Base-by-base conservation (phyloP, 1,140 invertebrate species). In the Phortica variegata region DNA sequence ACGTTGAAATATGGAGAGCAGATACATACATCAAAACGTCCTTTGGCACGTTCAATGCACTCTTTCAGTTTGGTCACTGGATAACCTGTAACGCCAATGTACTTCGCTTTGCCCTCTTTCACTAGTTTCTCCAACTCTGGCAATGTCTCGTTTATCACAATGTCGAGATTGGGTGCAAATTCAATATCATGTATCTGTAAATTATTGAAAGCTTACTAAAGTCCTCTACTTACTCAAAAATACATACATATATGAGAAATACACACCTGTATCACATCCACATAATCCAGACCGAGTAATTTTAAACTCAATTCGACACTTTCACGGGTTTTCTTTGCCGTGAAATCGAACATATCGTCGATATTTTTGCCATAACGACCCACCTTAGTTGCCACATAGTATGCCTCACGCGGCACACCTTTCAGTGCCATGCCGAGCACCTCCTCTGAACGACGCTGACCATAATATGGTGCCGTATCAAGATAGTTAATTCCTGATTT, bases 351-450 rank as follows among this genome's bases (percentile, higher is more conserved):
- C 87, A 93, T 91, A 40, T 84, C 78, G 23, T 82, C 80, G 16
- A 81, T 82, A 47, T 88, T 81, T 19, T 81, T 77, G 52, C 87
- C 85, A 66, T 94, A 97, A 44, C 93, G 82, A 2, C 90, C 91
- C 17, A 95, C 87, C 82, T 97, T 97, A n/a, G 92, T 95, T 9
- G 85, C 89, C n/a, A 98, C 83, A 65, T 93, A 95, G 76, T 89
- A 97, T 2, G 88, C 81, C 53, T 87, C 58, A 19, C 95, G 79
- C 0, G 93, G 93, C 47, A 95, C 80, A 33, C 78, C 83, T 74
- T 84, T 79, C 0, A 96, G 78, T 3, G 89, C 91, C 80, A 90
- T 86, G 54, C 93, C 95, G 8, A 96, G 76, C 19, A 89, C 77
- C 54, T 78, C 79, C 78, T 97, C 93, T 0, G 89, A 87, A 32